Conservation (phyloP, 1,140 invertebrate genomes). For the Drosophila willistoni region DNA sequence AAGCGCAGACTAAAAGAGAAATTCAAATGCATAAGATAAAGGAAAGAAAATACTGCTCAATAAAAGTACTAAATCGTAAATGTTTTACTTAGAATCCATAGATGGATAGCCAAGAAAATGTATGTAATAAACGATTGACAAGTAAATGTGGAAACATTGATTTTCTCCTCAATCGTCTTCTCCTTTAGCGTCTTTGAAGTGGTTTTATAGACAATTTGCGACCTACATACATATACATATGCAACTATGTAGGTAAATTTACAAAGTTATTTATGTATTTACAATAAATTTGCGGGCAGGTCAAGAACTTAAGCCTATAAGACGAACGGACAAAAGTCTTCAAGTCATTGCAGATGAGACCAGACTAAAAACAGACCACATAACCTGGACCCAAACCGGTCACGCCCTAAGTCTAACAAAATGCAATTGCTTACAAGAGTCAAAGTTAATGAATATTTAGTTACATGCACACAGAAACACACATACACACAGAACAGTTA, state of each 20-base stretch:
- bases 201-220: not conserved
- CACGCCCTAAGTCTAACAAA: constrained; percentile 23
- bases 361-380: not conserved
- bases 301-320: constrained; percentile 10
- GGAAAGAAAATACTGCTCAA: too few relatives aligned
- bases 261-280: constrained; percentile 11
- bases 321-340: not conserved
- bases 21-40: too few relatives aligned
- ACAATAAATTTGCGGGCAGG: not conserved
- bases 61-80: too few relatives aligned
- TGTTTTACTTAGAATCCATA: too few relatives aligned
- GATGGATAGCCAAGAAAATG: not conserved
- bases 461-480: constrained; percentile 20
- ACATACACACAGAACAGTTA: constrained; percentile 11
- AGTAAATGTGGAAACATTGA: not conserved
- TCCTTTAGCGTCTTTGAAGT: not conserved
- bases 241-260: not conserved
- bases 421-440: constrained; percentile 50
- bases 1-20: too few relatives aligned
- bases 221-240: not conserved
- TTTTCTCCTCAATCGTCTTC: too few relatives aligned
- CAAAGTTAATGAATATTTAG: constrained; percentile 53
- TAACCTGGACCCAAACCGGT: constrained; percentile 1
- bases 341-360: not conserved
- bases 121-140: not conserved